Percentiles rank a stretch among this genome's conserved stretches.
Conservation (phyloP, 2,113 vertebrate species). For the Eleginops maclovinus region DNA sequence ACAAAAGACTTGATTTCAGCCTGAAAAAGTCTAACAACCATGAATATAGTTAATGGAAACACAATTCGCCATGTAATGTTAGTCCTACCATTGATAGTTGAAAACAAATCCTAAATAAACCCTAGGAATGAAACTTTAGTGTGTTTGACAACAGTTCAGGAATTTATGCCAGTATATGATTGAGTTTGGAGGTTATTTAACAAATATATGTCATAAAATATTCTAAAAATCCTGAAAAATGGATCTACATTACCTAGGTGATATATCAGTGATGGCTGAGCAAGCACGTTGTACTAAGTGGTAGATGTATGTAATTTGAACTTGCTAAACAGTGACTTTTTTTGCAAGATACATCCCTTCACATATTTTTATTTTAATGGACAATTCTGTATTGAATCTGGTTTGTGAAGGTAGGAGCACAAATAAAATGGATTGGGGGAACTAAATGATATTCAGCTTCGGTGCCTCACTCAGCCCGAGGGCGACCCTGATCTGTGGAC, state of each 20-base stretch:
- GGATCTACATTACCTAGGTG: neutral
- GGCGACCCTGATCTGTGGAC: constrained; percentile 49
- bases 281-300: too few relatives aligned
- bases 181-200: too few relatives aligned
- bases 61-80: neutral
- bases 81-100: neutral
- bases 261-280: neutral
- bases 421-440: constrained; percentile 34
- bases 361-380: constrained; percentile 10
- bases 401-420: constrained; percentile 37
- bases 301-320: neutral
- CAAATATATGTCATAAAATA: too few relatives aligned
- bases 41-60: neutral
- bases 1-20: neutral
- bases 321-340: constrained; percentile 5
- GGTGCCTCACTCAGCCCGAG: constrained; percentile 47
- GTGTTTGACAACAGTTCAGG: neutral
- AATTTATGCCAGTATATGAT: neutral
- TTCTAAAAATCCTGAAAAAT: neutral
- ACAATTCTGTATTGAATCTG: constrained; percentile 10
- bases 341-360: neutral
- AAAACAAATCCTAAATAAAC: neutral
- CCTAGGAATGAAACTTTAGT: too few relatives aligned
- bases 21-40: neutral
- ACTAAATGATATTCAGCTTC: constrained; percentile 58